A percentile compares a stretch with the other conserved stretches of the same genome.
phyloP scores from a whole-genome alignment of 2,888 invertebrate species.

The Drosophila mulleri region DNA sequence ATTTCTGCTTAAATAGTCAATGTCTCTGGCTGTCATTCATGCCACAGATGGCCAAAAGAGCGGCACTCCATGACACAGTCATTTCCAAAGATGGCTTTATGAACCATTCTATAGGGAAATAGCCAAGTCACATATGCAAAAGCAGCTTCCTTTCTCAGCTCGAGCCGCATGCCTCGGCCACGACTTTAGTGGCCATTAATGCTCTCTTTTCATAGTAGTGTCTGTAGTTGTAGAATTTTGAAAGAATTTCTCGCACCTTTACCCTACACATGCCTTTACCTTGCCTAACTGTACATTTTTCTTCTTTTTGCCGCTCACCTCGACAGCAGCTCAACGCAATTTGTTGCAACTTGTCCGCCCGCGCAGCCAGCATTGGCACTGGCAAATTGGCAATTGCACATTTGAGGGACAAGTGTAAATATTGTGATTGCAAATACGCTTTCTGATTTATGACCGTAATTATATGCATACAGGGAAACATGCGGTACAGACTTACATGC shows the following conservation, averaged over 20 bases:
- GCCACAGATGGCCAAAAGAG: not conserved
- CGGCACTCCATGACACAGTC: not conserved
- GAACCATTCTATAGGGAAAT: not conserved
- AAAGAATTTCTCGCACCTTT: not conserved
- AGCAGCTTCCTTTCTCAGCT: not conserved
- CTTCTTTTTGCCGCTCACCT: not conserved
- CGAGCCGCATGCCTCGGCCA: not conserved
- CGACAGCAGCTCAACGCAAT: slow-evolving; percentile 15
- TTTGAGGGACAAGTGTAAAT: slow-evolving; percentile 70
- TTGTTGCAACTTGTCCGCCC: slow-evolving; percentile 53
- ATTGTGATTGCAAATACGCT: slow-evolving; percentile 72
- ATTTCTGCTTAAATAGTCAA: not conserved
- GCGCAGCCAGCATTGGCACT: slow-evolving; percentile 17
- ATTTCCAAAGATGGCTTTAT: not conserved
- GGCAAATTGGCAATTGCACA: slow-evolving; percentile 48
- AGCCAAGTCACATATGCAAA: not conserved
- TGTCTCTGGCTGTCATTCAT: not conserved
- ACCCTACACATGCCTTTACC: not conserved
- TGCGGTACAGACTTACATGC: not conserved
- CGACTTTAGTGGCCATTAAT: not conserved
- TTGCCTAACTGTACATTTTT: not conserved
- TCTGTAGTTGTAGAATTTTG: not conserved
- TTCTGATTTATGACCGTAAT: slow-evolving; percentile 79
- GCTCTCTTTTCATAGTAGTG: not conserved
- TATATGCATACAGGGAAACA: slow-evolving; percentile 50